These are phyloP conservation scores for Ischnura elegans DNA, from an alignment of 2,888 invertebrate species.

Conservation along the genomic window DNA sequence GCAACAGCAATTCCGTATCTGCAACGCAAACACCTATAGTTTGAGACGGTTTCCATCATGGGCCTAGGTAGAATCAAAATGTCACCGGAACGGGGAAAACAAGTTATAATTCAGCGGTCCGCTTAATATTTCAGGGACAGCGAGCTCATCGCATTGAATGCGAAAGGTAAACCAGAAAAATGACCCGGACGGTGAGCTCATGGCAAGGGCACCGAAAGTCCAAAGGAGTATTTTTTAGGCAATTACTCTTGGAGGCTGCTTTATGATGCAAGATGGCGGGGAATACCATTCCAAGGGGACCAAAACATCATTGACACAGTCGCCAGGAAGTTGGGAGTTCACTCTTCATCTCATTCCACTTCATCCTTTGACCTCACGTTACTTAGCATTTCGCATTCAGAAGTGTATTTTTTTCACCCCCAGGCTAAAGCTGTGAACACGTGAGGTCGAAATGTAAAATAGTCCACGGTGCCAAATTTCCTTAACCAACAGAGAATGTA, in stretches of 20 bases:
- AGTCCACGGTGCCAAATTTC: not conserved
- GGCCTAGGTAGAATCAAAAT: too few species aligned
- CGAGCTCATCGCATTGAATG: not conserved
- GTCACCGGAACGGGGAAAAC: not conserved
- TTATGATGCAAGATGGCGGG: not conserved
- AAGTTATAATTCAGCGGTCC: not conserved
- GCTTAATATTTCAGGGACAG: not conserved
- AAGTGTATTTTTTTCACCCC: not conserved
- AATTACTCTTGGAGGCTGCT: not conserved
- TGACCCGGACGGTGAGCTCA: not conserved
- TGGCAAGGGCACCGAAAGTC: not conserved
- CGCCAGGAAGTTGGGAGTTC: not conserved
- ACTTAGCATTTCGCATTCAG: not conserved
- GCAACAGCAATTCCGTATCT: too few species aligned
- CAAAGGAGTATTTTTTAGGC: not conserved
- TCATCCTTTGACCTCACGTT: not conserved
- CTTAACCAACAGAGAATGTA: not conserved
- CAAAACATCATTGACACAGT: not conserved
- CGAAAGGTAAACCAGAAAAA: not conserved
- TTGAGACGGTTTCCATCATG: too few species aligned
- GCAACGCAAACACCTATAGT: too few species aligned
- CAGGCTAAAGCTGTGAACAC: not conserved
- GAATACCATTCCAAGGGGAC: not conserved
- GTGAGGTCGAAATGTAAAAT: not conserved
- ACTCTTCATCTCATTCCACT: not conserved